Base-by-base conservation (phyloP, 2,113 vertebrate genomes). In the Dicerorhinus sumatrensis region DNA sequence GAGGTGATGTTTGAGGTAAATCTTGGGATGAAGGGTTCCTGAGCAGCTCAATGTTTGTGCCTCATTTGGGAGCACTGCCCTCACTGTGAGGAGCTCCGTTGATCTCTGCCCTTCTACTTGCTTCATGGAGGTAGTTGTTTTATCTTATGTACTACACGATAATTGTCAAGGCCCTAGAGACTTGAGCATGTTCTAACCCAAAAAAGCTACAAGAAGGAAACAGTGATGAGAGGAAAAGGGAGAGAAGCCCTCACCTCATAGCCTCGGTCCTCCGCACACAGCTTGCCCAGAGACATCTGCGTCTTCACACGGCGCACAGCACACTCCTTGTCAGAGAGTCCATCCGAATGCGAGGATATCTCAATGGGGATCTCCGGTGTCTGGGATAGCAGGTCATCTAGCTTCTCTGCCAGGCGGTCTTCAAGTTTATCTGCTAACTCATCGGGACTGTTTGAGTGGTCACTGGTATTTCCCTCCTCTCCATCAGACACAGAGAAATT, bases 391-490 rank as follows among this genome's bases (percentile, higher is more conserved):
- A 99, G 99, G 97, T 99, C 99, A 0, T 99, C 99, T 97, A 99
- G 98, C 96, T 98, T 99, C 92, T 99, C 99, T 0, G 98, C 98
- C 96, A 99, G 98, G 84, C 98, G 99, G 76, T 99, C 99, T 98
- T 99, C 99, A 93, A 99, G 99, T 96, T 99, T 99, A 91, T 98
- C 96, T 27, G 98, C 99, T 89, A 99, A 95, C 97, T 99, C 99
- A 82, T 99, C 99, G 0, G 99, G 99, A 25, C 99, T 99, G 99
- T 99, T 99, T 0, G 99, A 99, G 97, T 99, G 99, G 97, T 99
- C 99, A 3, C 99, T 99, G 20, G 99, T 99, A 98, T 99, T 99
- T 29, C 99, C 99, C 97, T 99, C 99, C 98, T 99, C 99, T 13
- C 99, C 99, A 1, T 99, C 99, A 0, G 99, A 99, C 98, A 99